These are phyloP conservation scores for Tangara arthus DNA, from an alignment of 2,797 vertebrate species.

Conservation along the genomic window DNA sequence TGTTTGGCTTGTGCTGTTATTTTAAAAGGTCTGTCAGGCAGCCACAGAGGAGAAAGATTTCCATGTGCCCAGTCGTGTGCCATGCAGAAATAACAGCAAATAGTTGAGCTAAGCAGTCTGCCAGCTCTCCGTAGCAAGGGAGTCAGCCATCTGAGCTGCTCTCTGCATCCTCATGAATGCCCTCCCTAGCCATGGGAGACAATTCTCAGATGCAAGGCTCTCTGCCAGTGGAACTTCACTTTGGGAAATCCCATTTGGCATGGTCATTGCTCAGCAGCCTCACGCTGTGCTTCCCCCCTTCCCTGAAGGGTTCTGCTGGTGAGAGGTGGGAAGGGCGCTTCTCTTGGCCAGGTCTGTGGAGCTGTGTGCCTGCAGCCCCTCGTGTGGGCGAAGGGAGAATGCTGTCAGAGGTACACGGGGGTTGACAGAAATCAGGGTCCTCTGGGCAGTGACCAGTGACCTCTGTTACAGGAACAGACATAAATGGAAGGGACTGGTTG, in stretches of 20 bases:
- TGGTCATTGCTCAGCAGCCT: not conserved
- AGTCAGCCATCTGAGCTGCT: not conserved
- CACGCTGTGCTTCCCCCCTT: not conserved
- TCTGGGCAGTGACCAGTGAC: not conserved
- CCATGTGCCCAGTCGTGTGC: not conserved
- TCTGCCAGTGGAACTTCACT: not conserved
- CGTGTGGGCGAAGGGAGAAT: not conserved
- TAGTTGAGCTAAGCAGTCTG: not conserved
- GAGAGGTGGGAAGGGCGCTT: not conserved
- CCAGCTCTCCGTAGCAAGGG: rapidly evolving
- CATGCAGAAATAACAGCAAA: slow-evolving; percentile 1
- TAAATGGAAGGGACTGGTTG: not conserved
- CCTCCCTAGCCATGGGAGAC: not conserved
- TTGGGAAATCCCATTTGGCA: not conserved
- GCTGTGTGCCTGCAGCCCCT: not conserved
- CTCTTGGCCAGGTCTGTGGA: not conserved
- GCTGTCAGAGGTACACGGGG: not conserved
- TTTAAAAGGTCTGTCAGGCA: slow-evolving; percentile 33
- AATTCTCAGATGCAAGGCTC: not conserved
- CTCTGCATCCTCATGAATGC: not conserved
- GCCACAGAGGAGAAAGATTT: not conserved
- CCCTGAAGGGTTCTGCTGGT: not conserved
- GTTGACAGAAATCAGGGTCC: not conserved
- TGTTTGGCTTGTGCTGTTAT: not conserved
- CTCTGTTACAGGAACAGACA: not conserved